Evolutionary conservation across 2,797 vertebrate genomes (phyloP).

Genomic region (Heliangelus exortis): DNA sequence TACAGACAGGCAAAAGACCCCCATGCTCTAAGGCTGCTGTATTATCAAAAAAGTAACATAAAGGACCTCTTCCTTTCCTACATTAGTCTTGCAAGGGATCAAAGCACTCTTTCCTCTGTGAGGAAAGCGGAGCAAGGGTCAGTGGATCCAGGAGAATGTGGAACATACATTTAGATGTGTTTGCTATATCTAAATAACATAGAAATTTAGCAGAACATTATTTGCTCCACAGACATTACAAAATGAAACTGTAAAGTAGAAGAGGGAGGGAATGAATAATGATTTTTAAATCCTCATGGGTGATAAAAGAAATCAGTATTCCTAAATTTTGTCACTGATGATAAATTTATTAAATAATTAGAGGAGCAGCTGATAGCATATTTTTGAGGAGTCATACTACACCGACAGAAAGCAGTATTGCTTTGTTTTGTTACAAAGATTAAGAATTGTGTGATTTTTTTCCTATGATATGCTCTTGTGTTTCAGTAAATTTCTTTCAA

Average conservation of each 20-base stretch:
- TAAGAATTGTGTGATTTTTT: not conserved
- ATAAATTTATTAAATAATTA: not conserved
- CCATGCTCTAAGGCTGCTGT: not conserved
- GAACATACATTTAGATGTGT: not conserved
- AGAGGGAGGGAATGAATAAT: not conserved
- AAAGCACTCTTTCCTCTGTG: not conserved
- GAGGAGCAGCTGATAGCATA: not conserved
- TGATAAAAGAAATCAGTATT: not conserved
- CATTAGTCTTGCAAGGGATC: not conserved
- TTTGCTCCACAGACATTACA: not conserved
- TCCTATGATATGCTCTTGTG: not conserved
- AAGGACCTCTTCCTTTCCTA: not conserved
- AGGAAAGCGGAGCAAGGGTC: not conserved
- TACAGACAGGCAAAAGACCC: not conserved
- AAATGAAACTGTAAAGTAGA: not conserved
- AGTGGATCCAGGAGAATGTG: not conserved
- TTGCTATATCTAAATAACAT: not conserved
- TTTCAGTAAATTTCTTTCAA: conserved; percentile 4
- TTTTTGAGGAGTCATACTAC: not conserved
- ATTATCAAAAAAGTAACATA: not conserved
- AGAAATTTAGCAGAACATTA: not conserved
- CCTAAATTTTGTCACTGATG: not conserved
- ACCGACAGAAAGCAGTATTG: not conserved
- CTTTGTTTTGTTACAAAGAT: not conserved
- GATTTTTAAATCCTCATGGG: not conserved